Evolutionary conservation across 2,888 invertebrate genomes (phyloP), one percentile per base, ranked within the genome.

Genomic region (Callosobruchus maculatus): DNA sequence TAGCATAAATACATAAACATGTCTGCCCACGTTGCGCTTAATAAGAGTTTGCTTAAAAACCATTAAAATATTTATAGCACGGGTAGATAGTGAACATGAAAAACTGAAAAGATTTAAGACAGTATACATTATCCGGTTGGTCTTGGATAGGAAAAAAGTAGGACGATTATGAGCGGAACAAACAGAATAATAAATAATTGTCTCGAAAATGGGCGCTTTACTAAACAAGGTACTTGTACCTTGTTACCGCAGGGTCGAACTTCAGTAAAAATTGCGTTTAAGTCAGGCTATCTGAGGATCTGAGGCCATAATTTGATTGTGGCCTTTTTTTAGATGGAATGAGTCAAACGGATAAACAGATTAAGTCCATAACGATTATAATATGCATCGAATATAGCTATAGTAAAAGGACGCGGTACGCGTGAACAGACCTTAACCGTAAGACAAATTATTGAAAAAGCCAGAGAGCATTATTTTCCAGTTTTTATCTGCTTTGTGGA

Each of bases 151-250:
- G 72, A 74, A 74, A 76, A 75, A 76, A 74, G 70, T 67, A 73
- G 72, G 72, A 74, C 76, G 75, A 77, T 77, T 77, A 77, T 73
- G 74, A 74, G 70, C 67, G 72, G 73, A 77, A 74, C 74, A 75
- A 78, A 77, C 76, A 75, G 78, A 78, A 78, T 75, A 74, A 77
- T 78, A 77, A 77, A 77, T 78, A 78, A 76, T 74, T 75, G 72
- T 74, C 74, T 77, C 13, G 49, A 26, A 26, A 26, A 49, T 49
- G 74, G 70, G 68, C 75, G 75, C 71, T 73, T 74, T 66, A 68
- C 72, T 72, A 68, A 74, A 73, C 71, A 75, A 72, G 71, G 74
- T 75, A 75, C 72, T 72, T 76, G 72, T 70, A 75, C 72, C 73
- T 74, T 72, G 21, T 73, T 71, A 22, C 13, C 18, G 13, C 49